These are phyloP conservation scores for Papilio machaon DNA, from an alignment of 1,140 invertebrate species.

Conservation along the genomic window DNA sequence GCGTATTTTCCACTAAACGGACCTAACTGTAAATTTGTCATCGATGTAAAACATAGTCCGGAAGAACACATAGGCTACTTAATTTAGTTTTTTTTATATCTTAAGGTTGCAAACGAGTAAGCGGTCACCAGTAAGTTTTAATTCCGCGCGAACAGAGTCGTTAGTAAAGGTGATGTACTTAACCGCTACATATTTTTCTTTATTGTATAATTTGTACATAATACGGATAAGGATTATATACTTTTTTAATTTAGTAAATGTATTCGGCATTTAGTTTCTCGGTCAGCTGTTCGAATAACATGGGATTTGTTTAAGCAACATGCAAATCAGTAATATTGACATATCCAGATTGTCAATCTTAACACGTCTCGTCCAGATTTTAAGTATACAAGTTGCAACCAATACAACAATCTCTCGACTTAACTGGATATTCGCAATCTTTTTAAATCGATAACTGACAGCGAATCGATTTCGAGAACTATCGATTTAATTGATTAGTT, in stretches of 20 bases:
- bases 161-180: too few species aligned
- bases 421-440: constrained; percentile 57
- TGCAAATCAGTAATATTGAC: constrained; percentile 25
- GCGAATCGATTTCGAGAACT: constrained; percentile 43
- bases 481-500: constrained; percentile 40
- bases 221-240: too few species aligned
- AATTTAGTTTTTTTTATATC: too few species aligned
- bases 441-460: constrained; percentile 50
- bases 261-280: not conserved
- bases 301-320: constrained; percentile 8
- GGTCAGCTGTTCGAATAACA: not conserved
- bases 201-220: too few species aligned
- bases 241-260: not conserved
- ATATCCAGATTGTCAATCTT: constrained; percentile 38
- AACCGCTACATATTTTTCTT: too few species aligned
- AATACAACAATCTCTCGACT: constrained; percentile 58
- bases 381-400: constrained; percentile 51
- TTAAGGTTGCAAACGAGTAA: too few species aligned
- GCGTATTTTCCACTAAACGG: too few species aligned
- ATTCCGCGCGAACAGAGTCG: too few species aligned
- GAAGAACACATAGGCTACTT: too few species aligned
- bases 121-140: too few species aligned
- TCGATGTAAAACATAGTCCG: too few species aligned
- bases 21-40: too few species aligned
- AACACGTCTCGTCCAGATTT: constrained; percentile 13